phyloP scores from a whole-genome alignment of 2,113 vertebrate species.

The Phocoena phocoena region DNA sequence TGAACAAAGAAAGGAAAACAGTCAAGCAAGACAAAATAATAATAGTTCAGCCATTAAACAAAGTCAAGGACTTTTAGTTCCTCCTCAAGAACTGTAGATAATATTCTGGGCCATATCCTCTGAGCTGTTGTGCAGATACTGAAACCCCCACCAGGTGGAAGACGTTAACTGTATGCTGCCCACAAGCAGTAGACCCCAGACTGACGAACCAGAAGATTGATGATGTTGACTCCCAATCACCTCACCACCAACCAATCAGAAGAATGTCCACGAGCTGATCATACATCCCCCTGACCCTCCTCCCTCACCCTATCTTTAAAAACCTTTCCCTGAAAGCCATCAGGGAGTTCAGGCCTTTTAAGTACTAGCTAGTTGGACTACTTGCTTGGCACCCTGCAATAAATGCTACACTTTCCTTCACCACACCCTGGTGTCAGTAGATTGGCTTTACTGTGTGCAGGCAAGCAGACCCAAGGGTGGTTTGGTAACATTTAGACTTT shows the following conservation, averaged over 20 bases:
- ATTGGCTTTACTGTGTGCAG: neutral
- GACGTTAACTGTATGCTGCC: neutral
- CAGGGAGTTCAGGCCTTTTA: neutral
- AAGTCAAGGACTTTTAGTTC: neutral
- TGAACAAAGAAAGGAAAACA: neutral
- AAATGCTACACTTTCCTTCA: neutral
- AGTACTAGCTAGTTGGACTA: neutral
- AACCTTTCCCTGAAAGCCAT: neutral
- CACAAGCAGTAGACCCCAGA: neutral
- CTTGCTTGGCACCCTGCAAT: neutral
- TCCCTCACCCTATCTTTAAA: neutral
- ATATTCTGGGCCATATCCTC: neutral
- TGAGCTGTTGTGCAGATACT: neutral
- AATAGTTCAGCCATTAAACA: neutral
- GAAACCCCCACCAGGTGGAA: neutral
- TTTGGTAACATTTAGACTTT: neutral
- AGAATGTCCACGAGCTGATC: neutral
- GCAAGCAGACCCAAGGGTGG: neutral
- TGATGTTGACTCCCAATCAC: neutral
- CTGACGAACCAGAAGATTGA: neutral
- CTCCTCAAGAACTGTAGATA: neutral
- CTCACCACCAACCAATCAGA: neutral
- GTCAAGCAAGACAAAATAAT: neutral
- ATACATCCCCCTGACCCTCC: neutral
- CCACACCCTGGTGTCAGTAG: neutral